Evolutionary conservation across 2,888 invertebrate species (phyloP).

Genomic region (Macrosoma leucophasiata): DNA sequence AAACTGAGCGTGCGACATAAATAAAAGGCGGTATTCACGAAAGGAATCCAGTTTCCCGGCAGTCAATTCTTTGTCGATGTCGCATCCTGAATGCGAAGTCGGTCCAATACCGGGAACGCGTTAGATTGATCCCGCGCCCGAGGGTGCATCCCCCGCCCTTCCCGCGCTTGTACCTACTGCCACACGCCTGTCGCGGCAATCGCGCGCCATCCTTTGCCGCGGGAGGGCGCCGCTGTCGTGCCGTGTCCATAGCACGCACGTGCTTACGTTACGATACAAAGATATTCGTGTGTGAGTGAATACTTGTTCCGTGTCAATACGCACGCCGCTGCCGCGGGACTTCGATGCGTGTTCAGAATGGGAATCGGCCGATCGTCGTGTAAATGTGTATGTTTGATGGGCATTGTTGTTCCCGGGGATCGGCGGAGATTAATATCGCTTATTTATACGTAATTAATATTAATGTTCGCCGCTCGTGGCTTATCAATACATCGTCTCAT

Average conservation of each 20-base stretch:
- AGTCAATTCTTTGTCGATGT: conserved; percentile 31
- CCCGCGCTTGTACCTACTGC: no score
- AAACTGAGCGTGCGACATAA: no score
- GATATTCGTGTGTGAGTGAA: conserved; percentile 59
- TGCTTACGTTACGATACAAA: conserved; percentile 43
- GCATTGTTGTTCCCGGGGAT: conserved; percentile 55
- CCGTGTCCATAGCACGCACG: conserved; percentile 44
- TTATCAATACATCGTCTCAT: no score
- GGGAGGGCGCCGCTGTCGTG: conserved; percentile 59
- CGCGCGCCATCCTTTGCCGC: conserved; percentile 69
- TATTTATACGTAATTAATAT: conserved; percentile 35
- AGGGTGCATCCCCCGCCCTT: conserved; percentile 63
- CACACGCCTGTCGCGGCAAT: conserved; percentile 47
- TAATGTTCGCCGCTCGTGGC: conserved; percentile 10
- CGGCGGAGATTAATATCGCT: conserved; percentile 50
- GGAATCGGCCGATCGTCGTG: conserved; percentile 49
- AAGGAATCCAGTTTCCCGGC: conserved; percentile 9
- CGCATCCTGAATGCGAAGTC: conserved; percentile 40
- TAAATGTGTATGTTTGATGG: conserved; percentile 63
- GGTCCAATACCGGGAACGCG: conserved; percentile 39
- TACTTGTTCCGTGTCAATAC: conserved; percentile 61
- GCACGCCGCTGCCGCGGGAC: conserved; percentile 34
- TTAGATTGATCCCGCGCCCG: conserved; percentile 49
- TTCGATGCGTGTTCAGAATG: conserved; percentile 62
- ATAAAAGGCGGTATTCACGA: conserved; percentile 1